Conservation (phyloP, 2,888 invertebrate species). For the Parnassius smintheus region DNA sequence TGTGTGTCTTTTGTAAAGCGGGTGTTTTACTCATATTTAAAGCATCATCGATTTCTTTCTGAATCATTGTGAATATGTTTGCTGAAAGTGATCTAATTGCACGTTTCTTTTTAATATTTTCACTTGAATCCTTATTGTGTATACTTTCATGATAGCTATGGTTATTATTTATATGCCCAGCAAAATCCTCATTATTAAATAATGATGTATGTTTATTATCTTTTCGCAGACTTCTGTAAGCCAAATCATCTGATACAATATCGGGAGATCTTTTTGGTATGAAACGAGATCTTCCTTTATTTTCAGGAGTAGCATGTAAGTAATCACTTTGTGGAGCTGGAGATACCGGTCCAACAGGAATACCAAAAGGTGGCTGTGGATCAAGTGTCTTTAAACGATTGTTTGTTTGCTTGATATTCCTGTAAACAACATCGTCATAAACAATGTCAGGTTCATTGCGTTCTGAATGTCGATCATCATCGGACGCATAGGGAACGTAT, state of each 20-base stretch:
- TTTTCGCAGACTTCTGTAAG: slow-evolving; percentile 91
- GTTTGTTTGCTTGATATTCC: slow-evolving; percentile 90
- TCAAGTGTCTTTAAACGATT: slow-evolving; percentile 86
- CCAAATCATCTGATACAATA: slow-evolving; percentile 92
- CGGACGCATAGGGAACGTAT: slow-evolving; percentile 75
- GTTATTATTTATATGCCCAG: slow-evolving; percentile 72
- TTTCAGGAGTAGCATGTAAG: slow-evolving; percentile 87
- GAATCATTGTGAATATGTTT: slow-evolving; percentile 89
- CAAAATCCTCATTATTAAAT: slow-evolving; percentile 72
- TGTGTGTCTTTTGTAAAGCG: slow-evolving; percentile 82
- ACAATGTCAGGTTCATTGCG: slow-evolving; percentile 90
- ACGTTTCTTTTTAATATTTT: slow-evolving; percentile 85
- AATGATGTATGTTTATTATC: slow-evolving; percentile 84
- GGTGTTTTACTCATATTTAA: slow-evolving; percentile 74
- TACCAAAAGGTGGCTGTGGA: slow-evolving; percentile 94
- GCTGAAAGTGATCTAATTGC: slow-evolving; percentile 92
- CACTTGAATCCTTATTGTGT: slow-evolving; percentile 58
- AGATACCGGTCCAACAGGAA: slow-evolving; percentile 91
- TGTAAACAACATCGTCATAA: slow-evolving; percentile 91
- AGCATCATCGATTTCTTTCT: slow-evolving; percentile 83
- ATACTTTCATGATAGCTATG: slow-evolving; percentile 59
- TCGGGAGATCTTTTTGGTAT: slow-evolving; percentile 88
- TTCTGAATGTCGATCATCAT: slow-evolving; percentile 77
- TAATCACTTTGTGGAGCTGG: slow-evolving; percentile 92
- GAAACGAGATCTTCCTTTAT: slow-evolving; percentile 81